Evolutionary conservation across 1,140 invertebrate genomes (phyloP).

Genomic region (Papilio machaon): DNA sequence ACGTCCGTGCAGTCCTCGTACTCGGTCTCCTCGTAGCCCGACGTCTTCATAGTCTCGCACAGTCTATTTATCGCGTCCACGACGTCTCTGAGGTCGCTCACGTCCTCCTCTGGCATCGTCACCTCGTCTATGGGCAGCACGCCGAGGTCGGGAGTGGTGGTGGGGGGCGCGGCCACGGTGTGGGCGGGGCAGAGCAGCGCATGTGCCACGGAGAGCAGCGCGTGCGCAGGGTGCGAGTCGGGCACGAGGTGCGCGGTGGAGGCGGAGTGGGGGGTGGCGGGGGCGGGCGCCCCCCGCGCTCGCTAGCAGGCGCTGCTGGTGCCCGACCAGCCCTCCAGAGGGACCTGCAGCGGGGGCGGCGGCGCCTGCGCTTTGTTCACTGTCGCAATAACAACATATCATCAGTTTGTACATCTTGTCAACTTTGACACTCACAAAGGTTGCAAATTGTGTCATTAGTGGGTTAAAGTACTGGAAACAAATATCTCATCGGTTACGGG

Average conservation of each 20-base stretch:
- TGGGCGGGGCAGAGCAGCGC: slow-evolving; percentile 62
- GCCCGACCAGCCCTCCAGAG: slow-evolving; percentile 69
- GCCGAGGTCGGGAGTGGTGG: slow-evolving; percentile 38
- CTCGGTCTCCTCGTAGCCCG: slow-evolving; percentile 59
- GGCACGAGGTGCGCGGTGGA: slow-evolving; percentile 55
- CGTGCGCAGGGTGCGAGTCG: slow-evolving; percentile 67
- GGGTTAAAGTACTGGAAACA: slow-evolving; percentile 4
- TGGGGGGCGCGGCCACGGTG: slow-evolving; percentile 47
- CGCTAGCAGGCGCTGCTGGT: slow-evolving; percentile 76
- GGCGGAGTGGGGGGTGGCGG: slow-evolving; percentile 46
- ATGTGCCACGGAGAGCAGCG: slow-evolving; percentile 67
- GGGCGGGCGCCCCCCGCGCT: slow-evolving; percentile 61
- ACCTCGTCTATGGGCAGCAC: slow-evolving; percentile 67
- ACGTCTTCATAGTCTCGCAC: slow-evolving; percentile 78
- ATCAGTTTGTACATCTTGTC: slow-evolving; percentile 10
- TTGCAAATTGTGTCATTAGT: background rate
- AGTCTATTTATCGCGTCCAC: slow-evolving; percentile 80
- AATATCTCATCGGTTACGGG: background rate
- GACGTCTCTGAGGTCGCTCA: slow-evolving; percentile 78
- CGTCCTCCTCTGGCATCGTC: slow-evolving; percentile 62
- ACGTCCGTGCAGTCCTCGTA: slow-evolving; percentile 42
- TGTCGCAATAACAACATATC: slow-evolving; percentile 40
- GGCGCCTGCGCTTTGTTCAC: slow-evolving; percentile 72
- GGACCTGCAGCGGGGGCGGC: slow-evolving; percentile 67
- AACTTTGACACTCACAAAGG: background rate